Evolutionary conservation across 2,797 vertebrate genomes (phyloP).

Genomic region (Menidia menidia): DNA sequence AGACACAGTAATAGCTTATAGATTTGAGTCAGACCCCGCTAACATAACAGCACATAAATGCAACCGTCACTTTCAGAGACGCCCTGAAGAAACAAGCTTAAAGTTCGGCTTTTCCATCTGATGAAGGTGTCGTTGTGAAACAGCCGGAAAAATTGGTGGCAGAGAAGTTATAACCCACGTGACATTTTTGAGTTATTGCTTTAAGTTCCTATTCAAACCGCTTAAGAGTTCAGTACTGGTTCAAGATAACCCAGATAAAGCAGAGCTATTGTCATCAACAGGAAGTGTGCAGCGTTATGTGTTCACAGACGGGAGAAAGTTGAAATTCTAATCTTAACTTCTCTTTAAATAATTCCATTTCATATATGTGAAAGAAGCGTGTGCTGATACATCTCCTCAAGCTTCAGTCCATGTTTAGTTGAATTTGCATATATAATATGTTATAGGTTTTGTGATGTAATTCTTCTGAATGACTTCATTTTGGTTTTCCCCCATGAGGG

Average conservation of each 20-base stretch:
- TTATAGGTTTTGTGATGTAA: too few species aligned
- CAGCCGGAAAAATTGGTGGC: neutral
- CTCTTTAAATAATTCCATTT: neutral
- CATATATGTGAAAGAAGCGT: neutral
- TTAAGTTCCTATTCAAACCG: neutral
- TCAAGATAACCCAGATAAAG: constrained; percentile 34
- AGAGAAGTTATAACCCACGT: neutral
- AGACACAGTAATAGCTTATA: neutral
- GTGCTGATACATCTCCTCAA: neutral
- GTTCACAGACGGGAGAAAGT: neutral
- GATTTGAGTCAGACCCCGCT: constrained; percentile 45
- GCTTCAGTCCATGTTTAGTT: neutral
- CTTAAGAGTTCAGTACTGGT: too few species aligned
- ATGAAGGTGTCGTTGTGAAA: too few species aligned
- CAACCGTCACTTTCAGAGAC: neutral
- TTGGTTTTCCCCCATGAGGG: too few species aligned
- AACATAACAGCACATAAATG: neutral
- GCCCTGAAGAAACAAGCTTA: neutral
- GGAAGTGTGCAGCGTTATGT: constrained; percentile 41
- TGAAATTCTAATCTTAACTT: constrained; percentile 6
- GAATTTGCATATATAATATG: neutral
- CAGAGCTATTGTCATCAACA: constrained; percentile 60
- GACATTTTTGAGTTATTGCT: neutral
- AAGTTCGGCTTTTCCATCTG: too few species aligned
- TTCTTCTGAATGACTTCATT: neutral